A percentile compares a stretch with the other conserved stretches of the same genome.
Conservation (phyloP, 2,888 invertebrate genomes). For the Sphaerophoria rueppellii region DNA sequence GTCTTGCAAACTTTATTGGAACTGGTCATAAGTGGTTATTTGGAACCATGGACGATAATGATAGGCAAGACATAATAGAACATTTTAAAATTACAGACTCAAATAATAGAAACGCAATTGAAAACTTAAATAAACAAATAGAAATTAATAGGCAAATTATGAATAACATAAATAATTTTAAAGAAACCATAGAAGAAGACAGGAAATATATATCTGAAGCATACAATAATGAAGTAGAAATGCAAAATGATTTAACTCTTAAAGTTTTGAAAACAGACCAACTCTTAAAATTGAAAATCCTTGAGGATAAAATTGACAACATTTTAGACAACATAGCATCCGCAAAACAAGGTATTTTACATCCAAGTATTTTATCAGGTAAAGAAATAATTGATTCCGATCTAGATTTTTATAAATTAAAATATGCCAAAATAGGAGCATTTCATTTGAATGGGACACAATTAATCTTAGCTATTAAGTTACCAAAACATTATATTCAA, state of each 20-base stretch:
- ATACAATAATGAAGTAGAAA: constrained; percentile 13
- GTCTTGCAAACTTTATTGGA: background rate
- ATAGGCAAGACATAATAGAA: constrained; percentile 4
- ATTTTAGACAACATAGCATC: constrained; percentile 31
- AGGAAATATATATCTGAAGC: constrained; percentile 22
- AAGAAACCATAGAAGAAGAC: constrained; percentile 22
- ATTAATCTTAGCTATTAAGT: constrained; percentile 21
- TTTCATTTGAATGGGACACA: constrained; percentile 14
- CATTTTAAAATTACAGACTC: constrained; percentile 8
- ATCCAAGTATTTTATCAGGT: constrained; percentile 21
- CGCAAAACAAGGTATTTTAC: constrained; percentile 22
- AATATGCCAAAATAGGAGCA: constrained; percentile 21
- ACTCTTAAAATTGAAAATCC: constrained; percentile 20
- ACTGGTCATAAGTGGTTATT: constrained; percentile 9
- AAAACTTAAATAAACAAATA: constrained; percentile 25
- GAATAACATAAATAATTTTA: constrained; percentile 29
- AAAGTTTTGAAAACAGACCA: constrained; percentile 23
- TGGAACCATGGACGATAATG: constrained; percentile 4
- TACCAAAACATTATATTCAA: constrained; percentile 21
- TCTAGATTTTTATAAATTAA: constrained; percentile 27
- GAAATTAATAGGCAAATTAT: constrained; percentile 18
- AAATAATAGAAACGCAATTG: constrained; percentile 12
- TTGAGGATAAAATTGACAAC: constrained; percentile 33
- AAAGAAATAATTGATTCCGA: constrained; percentile 15
- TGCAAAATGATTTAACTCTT: constrained; percentile 7